These are phyloP conservation scores for Neosilurus hyrtlii DNA, from an alignment of 2,797 vertebrate species.

Conservation along the genomic window DNA sequence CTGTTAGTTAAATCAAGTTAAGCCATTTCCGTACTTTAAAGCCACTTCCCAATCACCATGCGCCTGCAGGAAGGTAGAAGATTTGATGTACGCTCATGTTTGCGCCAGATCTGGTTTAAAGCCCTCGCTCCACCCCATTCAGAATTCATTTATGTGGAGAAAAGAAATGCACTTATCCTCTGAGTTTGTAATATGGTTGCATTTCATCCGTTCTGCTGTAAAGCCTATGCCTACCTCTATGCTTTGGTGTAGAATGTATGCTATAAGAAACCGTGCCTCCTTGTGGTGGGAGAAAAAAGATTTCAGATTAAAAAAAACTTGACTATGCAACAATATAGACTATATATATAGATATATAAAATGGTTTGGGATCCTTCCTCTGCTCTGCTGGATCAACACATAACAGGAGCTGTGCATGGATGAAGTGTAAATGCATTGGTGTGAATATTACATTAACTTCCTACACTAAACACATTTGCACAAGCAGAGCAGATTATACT, in stretches of 20 bases:
- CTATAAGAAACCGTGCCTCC: conserved; percentile 22
- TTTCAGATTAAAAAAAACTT: neutral
- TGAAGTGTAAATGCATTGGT: conserved; percentile 45
- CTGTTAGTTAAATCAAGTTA: conserved; percentile 60
- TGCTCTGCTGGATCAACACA: conserved; percentile 21
- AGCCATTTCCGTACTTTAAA: conserved; percentile 59
- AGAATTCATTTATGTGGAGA: conserved; percentile 35
- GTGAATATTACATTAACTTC: conserved; percentile 34
- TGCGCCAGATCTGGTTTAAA: conserved; percentile 57
- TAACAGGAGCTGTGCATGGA: conserved; percentile 18
- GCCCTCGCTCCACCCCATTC: conserved; percentile 10
- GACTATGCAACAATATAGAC: neutral
- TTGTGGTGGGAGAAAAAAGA: conserved; percentile 8
- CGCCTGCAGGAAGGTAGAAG: conserved; percentile 54
- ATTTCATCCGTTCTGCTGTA: neutral
- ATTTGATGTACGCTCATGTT: conserved; percentile 61
- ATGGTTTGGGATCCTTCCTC: neutral
- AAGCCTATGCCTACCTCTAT: neutral
- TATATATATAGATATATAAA: neutral
- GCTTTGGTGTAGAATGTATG: conserved; percentile 5
- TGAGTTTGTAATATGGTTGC: neutral
- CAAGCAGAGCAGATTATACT: conserved; percentile 55
- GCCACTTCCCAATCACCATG: conserved; percentile 53
- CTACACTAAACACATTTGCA: conserved; percentile 37
- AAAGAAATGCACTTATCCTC: conserved; percentile 22